These are phyloP conservation scores for Drosophila mayaguana DNA, from an alignment of 2,888 invertebrate genomes.

Conservation along the genomic window DNA sequence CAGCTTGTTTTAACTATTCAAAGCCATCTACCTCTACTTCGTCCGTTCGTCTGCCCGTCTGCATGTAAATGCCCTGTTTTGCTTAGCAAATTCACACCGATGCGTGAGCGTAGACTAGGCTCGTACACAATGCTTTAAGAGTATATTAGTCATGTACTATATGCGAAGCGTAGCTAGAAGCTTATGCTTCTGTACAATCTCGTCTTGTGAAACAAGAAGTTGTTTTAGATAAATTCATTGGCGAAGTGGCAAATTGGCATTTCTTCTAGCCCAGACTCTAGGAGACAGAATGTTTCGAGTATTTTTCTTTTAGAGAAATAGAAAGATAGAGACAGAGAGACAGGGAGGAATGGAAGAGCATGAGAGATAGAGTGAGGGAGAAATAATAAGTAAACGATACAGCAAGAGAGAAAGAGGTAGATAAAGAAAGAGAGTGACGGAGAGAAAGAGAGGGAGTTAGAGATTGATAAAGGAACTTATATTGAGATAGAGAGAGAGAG, in stretches of 20 bases:
- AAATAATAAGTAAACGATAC: neutral
- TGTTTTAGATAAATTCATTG: too few relatives aligned
- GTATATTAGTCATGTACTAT: neutral
- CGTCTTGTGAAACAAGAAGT: neutral
- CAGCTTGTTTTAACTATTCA: constrained; percentile 10
- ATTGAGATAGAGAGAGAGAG: too few relatives aligned
- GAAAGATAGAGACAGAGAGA: neutral
- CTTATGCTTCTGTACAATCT: neutral
- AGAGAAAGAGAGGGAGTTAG: too few relatives aligned
- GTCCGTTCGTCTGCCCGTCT: constrained; percentile 17
- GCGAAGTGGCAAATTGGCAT: too few relatives aligned
- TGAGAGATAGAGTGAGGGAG: neutral
- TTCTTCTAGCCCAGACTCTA: too few relatives aligned
- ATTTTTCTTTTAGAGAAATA: too few relatives aligned
- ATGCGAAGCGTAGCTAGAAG: neutral
- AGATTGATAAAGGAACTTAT: too few relatives aligned
- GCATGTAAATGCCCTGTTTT: constrained; percentile 38
- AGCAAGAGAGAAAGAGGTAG: neutral
- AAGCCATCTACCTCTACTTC: neutral
- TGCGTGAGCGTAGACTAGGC: neutral
- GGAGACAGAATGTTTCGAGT: too few relatives aligned
- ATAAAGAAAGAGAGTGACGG: too few relatives aligned
- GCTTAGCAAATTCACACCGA: constrained; percentile 50
- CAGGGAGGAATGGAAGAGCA: neutral
- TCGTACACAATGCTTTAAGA: neutral